Percentiles rank a stretch among this genome's conserved stretches.
phyloP scores from a whole-genome alignment of 1,140 invertebrate species.

The Linepithema humile region DNA sequence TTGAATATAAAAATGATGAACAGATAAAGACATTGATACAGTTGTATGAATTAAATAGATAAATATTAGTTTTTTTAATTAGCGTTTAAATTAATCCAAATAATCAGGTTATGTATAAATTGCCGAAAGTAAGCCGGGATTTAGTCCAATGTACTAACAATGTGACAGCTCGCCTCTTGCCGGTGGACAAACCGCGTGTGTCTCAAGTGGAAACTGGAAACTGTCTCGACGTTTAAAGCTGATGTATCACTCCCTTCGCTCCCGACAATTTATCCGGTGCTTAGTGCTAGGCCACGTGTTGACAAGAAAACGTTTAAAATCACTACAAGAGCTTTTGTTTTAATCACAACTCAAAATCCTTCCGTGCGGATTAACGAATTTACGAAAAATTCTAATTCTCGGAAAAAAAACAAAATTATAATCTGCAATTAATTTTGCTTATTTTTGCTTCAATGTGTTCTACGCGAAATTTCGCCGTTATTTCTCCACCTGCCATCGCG shows the following conservation, averaged over 20 bases:
- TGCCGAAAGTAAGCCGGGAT: constrained; percentile 61
- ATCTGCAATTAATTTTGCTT: too few relatives aligned
- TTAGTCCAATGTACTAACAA: constrained; percentile 51
- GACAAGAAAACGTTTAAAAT: constrained; percentile 20
- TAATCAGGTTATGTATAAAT: constrained; percentile 71
- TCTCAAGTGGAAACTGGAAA: constrained; percentile 62
- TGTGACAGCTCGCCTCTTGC: constrained; percentile 54
- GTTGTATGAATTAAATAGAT: not conserved
- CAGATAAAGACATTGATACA: too few relatives aligned
- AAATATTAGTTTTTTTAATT: not conserved
- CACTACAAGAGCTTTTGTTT: not conserved
- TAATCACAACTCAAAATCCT: not conserved
- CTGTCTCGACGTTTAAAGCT: constrained; percentile 61
- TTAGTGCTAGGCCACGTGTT: not conserved
- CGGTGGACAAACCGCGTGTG: constrained; percentile 20
- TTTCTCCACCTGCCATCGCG: too few relatives aligned
- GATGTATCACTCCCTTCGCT: constrained; percentile 38
- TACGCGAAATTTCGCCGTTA: not conserved
- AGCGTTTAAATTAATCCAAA: constrained; percentile 47
- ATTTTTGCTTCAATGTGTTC: too few relatives aligned
- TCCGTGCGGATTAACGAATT: not conserved
- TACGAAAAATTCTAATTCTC: not conserved
- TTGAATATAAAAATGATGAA: too few relatives aligned
- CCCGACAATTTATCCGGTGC: not conserved
- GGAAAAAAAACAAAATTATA: not conserved